Evolutionary conservation across 2,888 invertebrate species (phyloP).

Genomic region (Chalcis sispes): DNA sequence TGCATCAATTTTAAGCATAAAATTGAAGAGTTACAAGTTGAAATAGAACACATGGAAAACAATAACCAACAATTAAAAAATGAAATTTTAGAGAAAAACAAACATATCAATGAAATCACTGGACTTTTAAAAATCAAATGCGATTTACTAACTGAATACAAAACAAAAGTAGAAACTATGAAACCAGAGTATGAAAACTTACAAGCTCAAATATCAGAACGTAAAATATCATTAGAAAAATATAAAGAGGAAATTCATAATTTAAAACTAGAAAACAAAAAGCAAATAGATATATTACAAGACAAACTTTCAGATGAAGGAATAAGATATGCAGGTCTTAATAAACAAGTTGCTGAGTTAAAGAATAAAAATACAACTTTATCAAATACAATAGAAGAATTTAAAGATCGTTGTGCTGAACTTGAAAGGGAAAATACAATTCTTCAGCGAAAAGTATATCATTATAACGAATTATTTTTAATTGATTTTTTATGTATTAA

Average conservation of each 20-base stretch:
- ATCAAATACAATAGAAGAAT: constrained; percentile 75
- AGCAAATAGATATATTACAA: constrained; percentile 61
- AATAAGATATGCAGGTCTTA: constrained; percentile 69
- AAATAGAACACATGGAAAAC: constrained; percentile 73
- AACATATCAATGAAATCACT: constrained; percentile 71
- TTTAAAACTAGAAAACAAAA: constrained; percentile 73
- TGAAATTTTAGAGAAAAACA: constrained; percentile 72
- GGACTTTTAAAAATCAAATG: constrained; percentile 68
- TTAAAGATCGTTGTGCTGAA: constrained; percentile 77
- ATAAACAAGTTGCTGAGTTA: constrained; percentile 72
- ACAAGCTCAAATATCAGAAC: constrained; percentile 64
- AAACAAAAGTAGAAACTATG: constrained; percentile 67
- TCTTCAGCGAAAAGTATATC: constrained; percentile 62
- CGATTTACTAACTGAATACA: constrained; percentile 74
- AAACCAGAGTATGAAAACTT: constrained; percentile 67
- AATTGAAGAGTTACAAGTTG: constrained; percentile 73
- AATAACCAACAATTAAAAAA: constrained; percentile 73
- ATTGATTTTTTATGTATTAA: too few relatives aligned
- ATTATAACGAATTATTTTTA: not conserved
- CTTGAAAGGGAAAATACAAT: constrained; percentile 76
- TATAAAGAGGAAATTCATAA: constrained; percentile 74
- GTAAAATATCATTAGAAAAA: constrained; percentile 66
- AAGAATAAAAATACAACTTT: constrained; percentile 77
- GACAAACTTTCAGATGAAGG: constrained; percentile 66
- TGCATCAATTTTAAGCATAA: constrained; percentile 72